Conservation (phyloP, 1,140 invertebrate genomes). For the Drosophila sp. region DNA sequence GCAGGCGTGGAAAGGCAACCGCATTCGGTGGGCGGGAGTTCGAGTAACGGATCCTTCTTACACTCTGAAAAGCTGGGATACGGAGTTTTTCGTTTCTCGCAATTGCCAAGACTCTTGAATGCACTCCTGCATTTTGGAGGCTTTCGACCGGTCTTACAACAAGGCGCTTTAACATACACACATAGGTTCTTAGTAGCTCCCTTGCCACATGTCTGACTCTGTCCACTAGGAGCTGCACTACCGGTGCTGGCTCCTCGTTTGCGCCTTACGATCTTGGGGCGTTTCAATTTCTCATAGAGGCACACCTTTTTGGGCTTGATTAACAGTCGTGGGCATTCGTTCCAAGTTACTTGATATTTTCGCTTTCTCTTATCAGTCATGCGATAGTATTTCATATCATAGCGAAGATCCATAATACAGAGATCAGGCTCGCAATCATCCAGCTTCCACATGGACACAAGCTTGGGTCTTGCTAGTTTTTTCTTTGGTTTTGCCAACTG, state of each 20-base stretch:
- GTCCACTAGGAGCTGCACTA: background rate
- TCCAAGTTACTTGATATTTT: slow-evolving; percentile 69
- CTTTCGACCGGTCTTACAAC: slow-evolving; percentile 36
- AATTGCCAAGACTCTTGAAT: slow-evolving; percentile 1
- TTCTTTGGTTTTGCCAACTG: background rate
- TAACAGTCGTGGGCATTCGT: slow-evolving; percentile 61
- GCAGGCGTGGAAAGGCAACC: slow-evolving; percentile 25
- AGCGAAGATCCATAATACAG: slow-evolving; percentile 24
- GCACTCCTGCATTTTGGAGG: slow-evolving; percentile 28
- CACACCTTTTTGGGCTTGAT: slow-evolving; percentile 73
- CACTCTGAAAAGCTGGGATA: slow-evolving; percentile 69
- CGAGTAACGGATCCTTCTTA: background rate
- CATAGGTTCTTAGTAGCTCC: slow-evolving; percentile 1
- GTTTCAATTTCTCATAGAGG: slow-evolving; percentile 24
- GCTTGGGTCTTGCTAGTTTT: background rate
- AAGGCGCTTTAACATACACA: slow-evolving; percentile 44
- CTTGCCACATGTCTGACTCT: background rate
- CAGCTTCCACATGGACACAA: slow-evolving; percentile 46
- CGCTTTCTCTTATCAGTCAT: slow-evolving; percentile 64
- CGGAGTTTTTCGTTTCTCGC: slow-evolving; percentile 51
- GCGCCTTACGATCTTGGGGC: slow-evolving; percentile 43
- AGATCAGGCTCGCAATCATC: slow-evolving; percentile 10
- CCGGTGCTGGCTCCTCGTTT: slow-evolving; percentile 4
- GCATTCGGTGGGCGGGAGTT: slow-evolving; percentile 37
- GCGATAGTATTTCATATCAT: slow-evolving; percentile 57